These are phyloP conservation scores for Macaria notata DNA, from an alignment of 2,888 invertebrate genomes.

Conservation along the genomic window DNA sequence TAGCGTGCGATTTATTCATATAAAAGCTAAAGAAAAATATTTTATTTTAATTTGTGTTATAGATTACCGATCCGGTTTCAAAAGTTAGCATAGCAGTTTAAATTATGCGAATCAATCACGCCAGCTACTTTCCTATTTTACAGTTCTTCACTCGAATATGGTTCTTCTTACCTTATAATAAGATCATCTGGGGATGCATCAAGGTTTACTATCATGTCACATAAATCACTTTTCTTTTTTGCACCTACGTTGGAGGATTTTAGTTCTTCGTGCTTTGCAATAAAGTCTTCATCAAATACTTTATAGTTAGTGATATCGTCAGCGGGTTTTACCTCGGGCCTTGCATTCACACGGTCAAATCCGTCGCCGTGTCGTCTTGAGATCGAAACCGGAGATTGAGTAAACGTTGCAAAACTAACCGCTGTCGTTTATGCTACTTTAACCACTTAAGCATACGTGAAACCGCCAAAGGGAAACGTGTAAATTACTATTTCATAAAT, in stretches of 20 bases:
- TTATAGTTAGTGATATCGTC: constrained; percentile 26
- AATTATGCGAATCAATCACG: constrained; percentile 8
- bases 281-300: constrained; percentile 24
- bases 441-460: constrained; percentile 13
- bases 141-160: too few relatives aligned
- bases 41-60: neutral
- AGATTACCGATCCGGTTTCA: constrained; percentile 2
- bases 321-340: constrained; percentile 56
- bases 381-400: constrained; percentile 61
- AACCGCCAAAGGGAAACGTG: constrained; percentile 10
- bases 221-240: neutral
- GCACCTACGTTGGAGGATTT: constrained; percentile 23
- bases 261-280: constrained; percentile 27
- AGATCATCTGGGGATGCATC: too few relatives aligned
- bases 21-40: neutral
- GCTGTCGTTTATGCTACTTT: constrained; percentile 23
- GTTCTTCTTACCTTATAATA: too few relatives aligned
- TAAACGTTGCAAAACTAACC: constrained; percentile 56
- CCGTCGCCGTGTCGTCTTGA: constrained; percentile 51
- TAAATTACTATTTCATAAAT: constrained; percentile 1
- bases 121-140: neutral
- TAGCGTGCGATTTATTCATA: neutral
- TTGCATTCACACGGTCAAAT: constrained; percentile 60
- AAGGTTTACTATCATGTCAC: too few relatives aligned
- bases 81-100: constrained; percentile 1